Evolutionary conservation across 2,888 invertebrate genomes (phyloP), one percentile per base, ranked within the genome.

Genomic region (Rhagonycha lutea): DNA sequence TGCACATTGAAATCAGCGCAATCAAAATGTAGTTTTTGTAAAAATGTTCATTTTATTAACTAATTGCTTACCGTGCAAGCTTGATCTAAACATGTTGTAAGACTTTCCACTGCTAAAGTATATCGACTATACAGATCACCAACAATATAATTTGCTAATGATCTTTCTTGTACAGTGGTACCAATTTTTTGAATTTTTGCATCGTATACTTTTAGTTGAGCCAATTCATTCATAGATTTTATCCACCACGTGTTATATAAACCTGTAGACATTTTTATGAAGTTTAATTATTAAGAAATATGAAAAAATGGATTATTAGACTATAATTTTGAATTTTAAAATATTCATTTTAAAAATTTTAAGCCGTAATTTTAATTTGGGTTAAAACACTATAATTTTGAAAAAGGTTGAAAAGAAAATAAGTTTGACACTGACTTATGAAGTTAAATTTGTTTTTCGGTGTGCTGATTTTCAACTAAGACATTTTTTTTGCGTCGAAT

Each of bases 1-100:
- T 92, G 72, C n/a, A 79, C 28, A 12, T 72, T 60, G 32, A 12
- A 18, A 18, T 2, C 1, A 2, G 1, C 1, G 18, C 18, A 18
- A 14, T 29, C n/a, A 26, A 14, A 61, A 14, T 11, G 9, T 11
- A 26, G 12, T 23, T 10, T 68, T 10, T n/a, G 12, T 2, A 14
- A 26, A 68, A 68, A 26, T 2, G 11, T 29, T n/a, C 11, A 7
- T 14, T 23, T 4, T 62, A n/a, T n/a, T n/a, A n/a, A n/a, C 1
- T 12, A 14, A 26, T 11, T 14, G n/a, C 12, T 32, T 29, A 68
- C 68, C 14, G 12, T 68, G 5, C 14, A 24, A 28, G 68, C 14
- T 85, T 92, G 92, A 81, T 93, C 92, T 79, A 92, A 90, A 78
- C 90, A 91, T 12, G 89, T 88, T 70, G 91, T 91, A 10, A 93